Evolutionary conservation across 2,888 invertebrate genomes (phyloP), one percentile per base, ranked within the genome.

Genomic region (Elysia crispata): DNA sequence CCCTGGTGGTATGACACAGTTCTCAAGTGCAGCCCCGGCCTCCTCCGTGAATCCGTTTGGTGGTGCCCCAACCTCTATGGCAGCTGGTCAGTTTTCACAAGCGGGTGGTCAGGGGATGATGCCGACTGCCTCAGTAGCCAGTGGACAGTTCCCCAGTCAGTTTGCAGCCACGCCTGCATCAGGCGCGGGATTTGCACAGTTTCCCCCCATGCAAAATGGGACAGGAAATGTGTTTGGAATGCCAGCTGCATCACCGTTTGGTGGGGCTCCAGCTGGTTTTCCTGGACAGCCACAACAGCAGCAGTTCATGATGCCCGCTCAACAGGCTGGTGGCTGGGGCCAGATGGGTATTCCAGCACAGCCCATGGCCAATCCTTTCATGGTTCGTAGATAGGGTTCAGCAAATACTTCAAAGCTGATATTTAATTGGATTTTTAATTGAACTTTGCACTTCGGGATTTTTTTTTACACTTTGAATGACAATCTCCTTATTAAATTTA

Each of bases 321-420:
- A 69, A 70, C 79, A 74, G 8, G 62, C 41, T n/a, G 77, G 70
- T 0, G 74, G 83, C 25, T 79, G 84, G 84, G 76, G 82, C 8
- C 41, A 70, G 76, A 69, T 75, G 57, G 74, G 28, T 15, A 50
- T 41, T n/a, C 76, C 31, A 18, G 62, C 57, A 20, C 79, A 73
- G 41, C 81, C 84, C 23, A 76, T 86, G 57, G 88, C 85, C 23
- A 89, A 89, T 79, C 89, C 89, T 66, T 89, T 89, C 83, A 87
- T 89, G 89, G 88, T 89, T 54, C 78, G 82, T 76, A 23, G 57
- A 41, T 41, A n/a, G n/a, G n/a, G n/a, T n/a, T n/a, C n/a, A n/a
- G n/a, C n/a, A n/a, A n/a, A n/a, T n/a, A n/a, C n/a, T n/a, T n/a
- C n/a, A n/a, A n/a, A n/a, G n/a, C n/a, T n/a, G n/a, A n/a, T n/a